Percentiles rank a stretch among this genome's conserved stretches.
Evolutionary conservation across 2,113 vertebrate genomes (phyloP).

Genomic region (Larimichthys crocea): DNA sequence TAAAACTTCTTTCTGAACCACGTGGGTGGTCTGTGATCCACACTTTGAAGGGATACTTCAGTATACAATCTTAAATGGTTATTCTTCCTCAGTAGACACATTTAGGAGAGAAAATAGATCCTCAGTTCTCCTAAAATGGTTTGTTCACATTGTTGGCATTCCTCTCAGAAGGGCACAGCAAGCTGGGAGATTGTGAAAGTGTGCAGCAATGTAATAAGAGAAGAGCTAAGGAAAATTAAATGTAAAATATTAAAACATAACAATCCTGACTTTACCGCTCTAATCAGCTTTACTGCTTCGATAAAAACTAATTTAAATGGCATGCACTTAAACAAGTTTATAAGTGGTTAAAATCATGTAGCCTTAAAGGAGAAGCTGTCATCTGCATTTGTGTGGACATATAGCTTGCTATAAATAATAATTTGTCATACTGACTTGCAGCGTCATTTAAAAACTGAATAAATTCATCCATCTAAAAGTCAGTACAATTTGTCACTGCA

Average conservation of each 20-base stretch:
- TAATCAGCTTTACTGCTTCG: neutral
- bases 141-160: slow-evolving; percentile 55
- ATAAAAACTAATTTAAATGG: neutral
- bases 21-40: neutral
- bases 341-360: neutral
- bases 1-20: slow-evolving; percentile 1
- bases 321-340: neutral
- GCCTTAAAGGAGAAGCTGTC: neutral
- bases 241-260: slow-evolving; percentile 13
- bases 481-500: neutral
- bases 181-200: slow-evolving; percentile 22
- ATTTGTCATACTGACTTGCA: neutral
- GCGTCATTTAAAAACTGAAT: neutral
- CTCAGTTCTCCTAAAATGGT: slow-evolving; percentile 36
- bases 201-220: neutral
- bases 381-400: neutral
- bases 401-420: neutral
- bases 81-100: neutral
- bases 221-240: neutral
- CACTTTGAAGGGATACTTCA: neutral
- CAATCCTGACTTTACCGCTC: neutral
- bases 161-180: slow-evolving; percentile 25
- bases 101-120: slow-evolving; percentile 24
- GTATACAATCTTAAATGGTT: neutral
- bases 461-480: slow-evolving; percentile 15